These are phyloP conservation scores for Osmerus eperlanus DNA, from an alignment of 2,113 vertebrate species.

Conservation along the genomic window DNA sequence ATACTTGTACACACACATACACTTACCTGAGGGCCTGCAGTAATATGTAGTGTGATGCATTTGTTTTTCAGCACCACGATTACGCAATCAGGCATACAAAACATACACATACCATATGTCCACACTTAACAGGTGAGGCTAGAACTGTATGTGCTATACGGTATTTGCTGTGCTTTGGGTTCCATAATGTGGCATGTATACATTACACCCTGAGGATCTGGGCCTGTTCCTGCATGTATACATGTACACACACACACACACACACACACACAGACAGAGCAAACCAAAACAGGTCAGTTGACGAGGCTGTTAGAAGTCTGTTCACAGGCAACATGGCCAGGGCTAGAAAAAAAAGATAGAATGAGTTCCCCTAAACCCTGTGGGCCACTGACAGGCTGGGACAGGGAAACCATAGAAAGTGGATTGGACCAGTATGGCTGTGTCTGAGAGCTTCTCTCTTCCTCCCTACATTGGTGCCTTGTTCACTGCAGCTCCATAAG, in stretches of 20 bases:
- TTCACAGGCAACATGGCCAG: neutral
- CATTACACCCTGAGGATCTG: conserved; percentile 15
- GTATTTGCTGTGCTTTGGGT: neutral
- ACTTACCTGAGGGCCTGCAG: neutral
- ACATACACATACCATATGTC: neutral
- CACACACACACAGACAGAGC: neutral
- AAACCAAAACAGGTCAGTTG: neutral
- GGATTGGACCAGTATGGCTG: too few species aligned
- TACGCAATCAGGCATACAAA: neutral
- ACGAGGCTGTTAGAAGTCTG: neutral
- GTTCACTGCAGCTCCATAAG: too few species aligned
- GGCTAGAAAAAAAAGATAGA: neutral
- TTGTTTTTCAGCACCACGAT: neutral
- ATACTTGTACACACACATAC: conserved; percentile 8
- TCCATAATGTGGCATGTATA: neutral
- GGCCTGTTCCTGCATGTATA: neutral
- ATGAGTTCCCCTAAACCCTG: too few species aligned
- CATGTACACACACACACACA: conserved; percentile 2
- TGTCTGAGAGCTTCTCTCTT: too few species aligned
- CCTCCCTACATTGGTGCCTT: neutral
- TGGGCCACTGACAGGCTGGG: too few species aligned
- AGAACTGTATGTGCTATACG: neutral
- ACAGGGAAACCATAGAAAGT: too few species aligned
- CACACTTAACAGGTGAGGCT: neutral
- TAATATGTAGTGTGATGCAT: neutral